Evolutionary conservation across 2,888 invertebrate species (phyloP).

Genomic region (Drosophila mimica): DNA sequence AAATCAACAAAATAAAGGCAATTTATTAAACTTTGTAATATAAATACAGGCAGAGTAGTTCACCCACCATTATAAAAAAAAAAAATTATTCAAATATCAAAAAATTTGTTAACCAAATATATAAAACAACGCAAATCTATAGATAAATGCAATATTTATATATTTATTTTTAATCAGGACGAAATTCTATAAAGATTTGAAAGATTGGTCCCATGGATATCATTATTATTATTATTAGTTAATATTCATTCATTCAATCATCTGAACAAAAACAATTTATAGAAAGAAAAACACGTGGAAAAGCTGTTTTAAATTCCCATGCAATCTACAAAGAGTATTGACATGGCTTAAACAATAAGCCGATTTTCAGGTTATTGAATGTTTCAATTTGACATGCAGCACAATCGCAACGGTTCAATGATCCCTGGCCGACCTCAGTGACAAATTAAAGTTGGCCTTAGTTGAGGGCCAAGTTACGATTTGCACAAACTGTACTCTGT

Average conservation of each 20-base stretch:
- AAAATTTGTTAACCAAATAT: conserved; percentile 12
- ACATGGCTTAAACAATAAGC: not conserved
- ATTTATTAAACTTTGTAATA: conserved; percentile 31
- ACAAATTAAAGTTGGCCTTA: conserved; percentile 32
- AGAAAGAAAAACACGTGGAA: not conserved
- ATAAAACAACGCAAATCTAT: not conserved
- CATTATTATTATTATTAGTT: not conserved
- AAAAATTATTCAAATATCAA: conserved; percentile 1
- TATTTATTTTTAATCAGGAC: not conserved
- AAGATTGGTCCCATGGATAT: not conserved
- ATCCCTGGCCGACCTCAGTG: conserved; percentile 22
- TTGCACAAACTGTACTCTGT: not conserved
- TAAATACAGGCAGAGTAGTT: not conserved
- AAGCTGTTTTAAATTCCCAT: not conserved
- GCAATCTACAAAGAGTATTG: not conserved
- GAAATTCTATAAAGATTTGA: not conserved
- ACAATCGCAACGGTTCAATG: conserved; percentile 26
- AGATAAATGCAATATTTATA: conserved; percentile 14
- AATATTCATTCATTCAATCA: too few relatives aligned
- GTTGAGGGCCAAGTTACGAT: conserved; percentile 16
- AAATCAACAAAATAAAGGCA: conserved; percentile 10
- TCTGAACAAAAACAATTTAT: not conserved
- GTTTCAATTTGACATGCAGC: not conserved
- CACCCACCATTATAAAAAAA: not conserved
- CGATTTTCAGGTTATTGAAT: conserved; percentile 1